These are phyloP conservation scores for Glomeris maerens DNA, from an alignment of 1,140 invertebrate genomes.

Conservation along the genomic window DNA sequence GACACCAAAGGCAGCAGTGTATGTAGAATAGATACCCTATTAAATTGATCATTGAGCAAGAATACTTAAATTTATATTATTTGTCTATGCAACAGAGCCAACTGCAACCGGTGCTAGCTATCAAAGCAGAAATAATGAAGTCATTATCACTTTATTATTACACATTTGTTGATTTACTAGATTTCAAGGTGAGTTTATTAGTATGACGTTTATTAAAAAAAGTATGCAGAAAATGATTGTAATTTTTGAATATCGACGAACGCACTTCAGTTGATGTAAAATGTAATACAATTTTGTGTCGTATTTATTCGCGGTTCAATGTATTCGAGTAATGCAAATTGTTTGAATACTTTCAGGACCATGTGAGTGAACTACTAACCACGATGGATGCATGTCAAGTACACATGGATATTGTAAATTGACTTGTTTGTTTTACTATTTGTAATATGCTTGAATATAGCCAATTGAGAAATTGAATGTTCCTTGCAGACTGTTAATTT, in stretches of 20 bases:
- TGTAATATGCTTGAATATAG: neutral
- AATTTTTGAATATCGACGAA: too few relatives aligned
- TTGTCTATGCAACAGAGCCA: conserved; percentile 27
- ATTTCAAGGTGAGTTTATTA: conserved; percentile 55
- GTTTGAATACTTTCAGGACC: conserved; percentile 45
- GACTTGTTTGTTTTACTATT: conserved; percentile 8
- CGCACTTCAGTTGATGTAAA: neutral
- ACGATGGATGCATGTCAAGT: conserved; percentile 96
- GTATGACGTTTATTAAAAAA: too few relatives aligned
- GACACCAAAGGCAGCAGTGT: conserved; percentile 62
- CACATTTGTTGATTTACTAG: conserved; percentile 97
- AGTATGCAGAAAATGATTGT: too few relatives aligned
- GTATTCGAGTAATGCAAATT: too few relatives aligned
- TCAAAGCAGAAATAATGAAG: conserved; percentile 89
- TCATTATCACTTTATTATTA: conserved; percentile 95
- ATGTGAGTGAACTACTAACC: conserved; percentile 89
- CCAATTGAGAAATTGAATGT: conserved; percentile 14
- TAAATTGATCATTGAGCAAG: conserved; percentile 1
- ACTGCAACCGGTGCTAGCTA: conserved; percentile 63
- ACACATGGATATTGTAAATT: conserved; percentile 71
- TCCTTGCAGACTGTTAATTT: conserved; percentile 66
- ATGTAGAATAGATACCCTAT: conserved; percentile 14
- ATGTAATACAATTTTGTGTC: neutral
- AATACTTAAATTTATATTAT: conserved; percentile 11
- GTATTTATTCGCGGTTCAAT: neutral